Base-by-base conservation (phyloP, 2,888 invertebrate genomes). In the Pammene aurita region DNA sequence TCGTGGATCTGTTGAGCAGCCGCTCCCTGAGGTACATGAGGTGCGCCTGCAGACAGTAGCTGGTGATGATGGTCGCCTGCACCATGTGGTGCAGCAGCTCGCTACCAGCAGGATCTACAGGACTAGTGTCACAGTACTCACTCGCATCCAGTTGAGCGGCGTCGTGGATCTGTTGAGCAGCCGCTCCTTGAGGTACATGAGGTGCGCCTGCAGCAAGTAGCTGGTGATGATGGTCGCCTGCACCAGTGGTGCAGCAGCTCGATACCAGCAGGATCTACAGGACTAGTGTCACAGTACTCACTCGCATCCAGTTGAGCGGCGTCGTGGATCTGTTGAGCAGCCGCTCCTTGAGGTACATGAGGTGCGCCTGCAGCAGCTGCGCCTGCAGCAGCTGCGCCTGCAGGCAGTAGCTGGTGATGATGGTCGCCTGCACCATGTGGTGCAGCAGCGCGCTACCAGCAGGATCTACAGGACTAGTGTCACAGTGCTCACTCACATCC, bases 81-180 rank as follows among this genome's bases (percentile, higher is more conserved):
- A 97, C 95, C 86, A 96, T 94, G 82, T 97, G 96, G 80, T 97
- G 96, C 95, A 95, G n/a, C n/a, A n/a, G n/a, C n/a, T 95, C 50
- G 94, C 81, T 38, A 96, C 93, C 68, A 96, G 84, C 7, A 95
- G 79, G 44, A 95, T 86, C 87, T 96, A 94, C 55, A 95, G 79
- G 1, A 84, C 73, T 71, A 93, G 77, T 75, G 91, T 86, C 26
- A 26, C 26, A 26, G 26, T 26, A 26, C 26, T 26, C 26, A 26
- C 96, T 82, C 95, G 94, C 95, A 97, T 96, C 96, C 96, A 97
- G 76, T 96, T 95, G 13, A 96, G 84, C 0, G 96, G 94, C 41
- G 95, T 93, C 56, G 96, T 94, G 14, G 95, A 95, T 77, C 96
- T 94, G 80, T 96, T 96, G 6, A 96, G 87, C 54, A 97, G 85